Evolutionary conservation across 1,140 invertebrate species (phyloP).

Genomic region (Platorchestia sp.): DNA sequence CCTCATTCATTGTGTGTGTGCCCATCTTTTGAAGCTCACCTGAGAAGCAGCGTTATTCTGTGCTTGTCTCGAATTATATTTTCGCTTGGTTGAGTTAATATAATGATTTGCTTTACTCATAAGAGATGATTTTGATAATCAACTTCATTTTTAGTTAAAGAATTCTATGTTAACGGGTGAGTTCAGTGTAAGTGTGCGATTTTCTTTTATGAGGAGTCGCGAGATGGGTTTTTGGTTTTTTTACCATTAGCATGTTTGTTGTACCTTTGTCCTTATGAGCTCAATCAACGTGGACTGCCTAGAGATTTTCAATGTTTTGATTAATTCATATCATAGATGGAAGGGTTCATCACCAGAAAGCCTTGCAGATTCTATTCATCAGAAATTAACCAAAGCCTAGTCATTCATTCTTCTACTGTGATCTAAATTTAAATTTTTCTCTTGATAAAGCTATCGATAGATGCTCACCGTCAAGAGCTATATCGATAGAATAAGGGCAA

Average conservation of each 20-base stretch:
- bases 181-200: background rate
- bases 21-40: too few relatives aligned
- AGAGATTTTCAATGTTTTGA: background rate
- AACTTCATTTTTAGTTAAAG: background rate
- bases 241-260: background rate
- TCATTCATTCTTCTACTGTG: background rate
- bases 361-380: background rate
- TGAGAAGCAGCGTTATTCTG: background rate
- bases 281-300: background rate
- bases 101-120: background rate
- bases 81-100: background rate
- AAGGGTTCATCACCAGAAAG: background rate
- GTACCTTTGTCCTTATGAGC: background rate
- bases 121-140: background rate
- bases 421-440: background rate
- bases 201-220: background rate
- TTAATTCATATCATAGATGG: background rate
- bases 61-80: background rate
- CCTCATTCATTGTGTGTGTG: too few relatives aligned
- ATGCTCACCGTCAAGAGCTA: background rate
- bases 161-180: background rate
- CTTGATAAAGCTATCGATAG: background rate
- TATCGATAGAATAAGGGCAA: too few relatives aligned
- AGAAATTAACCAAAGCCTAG: background rate
- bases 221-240: background rate